Conservation (phyloP, 2,113 vertebrate genomes). For the Poeciliopsis turrubarensis region DNA sequence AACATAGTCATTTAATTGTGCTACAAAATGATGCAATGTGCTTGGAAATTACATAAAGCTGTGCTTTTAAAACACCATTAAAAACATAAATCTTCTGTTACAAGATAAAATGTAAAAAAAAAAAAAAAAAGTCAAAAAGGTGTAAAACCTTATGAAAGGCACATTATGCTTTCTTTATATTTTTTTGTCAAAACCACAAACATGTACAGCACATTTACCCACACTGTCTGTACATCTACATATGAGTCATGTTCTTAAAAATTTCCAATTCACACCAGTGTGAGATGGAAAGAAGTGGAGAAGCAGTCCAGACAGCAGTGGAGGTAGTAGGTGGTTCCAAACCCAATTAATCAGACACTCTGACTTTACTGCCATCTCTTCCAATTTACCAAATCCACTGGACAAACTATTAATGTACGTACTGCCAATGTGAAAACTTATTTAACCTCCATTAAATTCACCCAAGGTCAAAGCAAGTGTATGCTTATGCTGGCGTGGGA, state of each 20-base stretch:
- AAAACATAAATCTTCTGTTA: too few species aligned
- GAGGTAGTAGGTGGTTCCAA: slow-evolving; percentile 63
- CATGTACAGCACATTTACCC: too few species aligned
- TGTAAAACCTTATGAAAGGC: too few species aligned
- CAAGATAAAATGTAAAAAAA: too few species aligned
- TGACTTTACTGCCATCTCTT: slow-evolving; percentile 93
- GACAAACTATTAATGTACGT: slow-evolving; percentile 97
- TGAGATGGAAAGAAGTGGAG: slow-evolving; percentile 29
- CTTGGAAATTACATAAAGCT: too few species aligned
- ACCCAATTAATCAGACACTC: slow-evolving; percentile 94
- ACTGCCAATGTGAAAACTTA: slow-evolving; percentile 94
- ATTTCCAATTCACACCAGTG: slow-evolving; percentile 36
- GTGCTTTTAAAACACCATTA: too few species aligned
- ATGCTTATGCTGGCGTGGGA: slow-evolving; percentile 94
- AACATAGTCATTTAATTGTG: too few species aligned
- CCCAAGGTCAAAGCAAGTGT: slow-evolving; percentile 97
- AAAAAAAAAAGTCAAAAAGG: too few species aligned
- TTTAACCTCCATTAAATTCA: slow-evolving; percentile 98
- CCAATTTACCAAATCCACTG: slow-evolving; percentile 95
- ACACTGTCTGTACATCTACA: not conserved
- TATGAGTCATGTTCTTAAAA: slow-evolving; percentile 14
- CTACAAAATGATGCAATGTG: too few species aligned
- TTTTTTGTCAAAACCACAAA: too few species aligned
- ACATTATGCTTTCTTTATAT: too few species aligned
- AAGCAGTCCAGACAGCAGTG: slow-evolving; percentile 5